A percentile compares a stretch with the other conserved stretches of the same genome.
phyloP scores from a whole-genome alignment of 2,888 invertebrate species.

The Callinectes sapidus region DNA sequence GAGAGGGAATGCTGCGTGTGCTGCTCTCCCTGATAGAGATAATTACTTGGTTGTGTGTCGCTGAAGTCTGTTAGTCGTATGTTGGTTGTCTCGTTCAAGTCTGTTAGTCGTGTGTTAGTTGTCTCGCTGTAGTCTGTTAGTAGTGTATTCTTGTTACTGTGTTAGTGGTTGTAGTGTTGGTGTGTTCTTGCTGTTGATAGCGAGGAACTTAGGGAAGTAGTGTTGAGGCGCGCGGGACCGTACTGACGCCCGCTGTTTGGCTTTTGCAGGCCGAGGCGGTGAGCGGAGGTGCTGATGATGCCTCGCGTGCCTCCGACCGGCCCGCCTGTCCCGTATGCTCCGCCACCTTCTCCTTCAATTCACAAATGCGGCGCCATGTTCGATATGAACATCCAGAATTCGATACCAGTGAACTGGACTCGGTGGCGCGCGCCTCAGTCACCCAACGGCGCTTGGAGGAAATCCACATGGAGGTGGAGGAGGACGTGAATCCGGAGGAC shows the following conservation, averaged over 20 bases:
- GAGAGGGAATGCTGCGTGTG: neutral
- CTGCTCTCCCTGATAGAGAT: neutral
- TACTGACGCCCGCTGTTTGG: constrained; percentile 66
- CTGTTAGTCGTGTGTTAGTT: neutral
- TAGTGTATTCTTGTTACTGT: neutral
- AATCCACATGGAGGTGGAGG: constrained; percentile 53
- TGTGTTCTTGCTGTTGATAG: neutral
- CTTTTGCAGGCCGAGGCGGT: constrained; percentile 65
- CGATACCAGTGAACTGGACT: constrained; percentile 47
- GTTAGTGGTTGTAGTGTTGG: neutral
- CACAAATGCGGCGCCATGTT: constrained; percentile 65
- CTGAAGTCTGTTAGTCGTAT: neutral
- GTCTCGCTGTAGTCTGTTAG: neutral
- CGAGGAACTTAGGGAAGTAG: constrained; percentile 20
- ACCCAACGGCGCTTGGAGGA: constrained; percentile 34
- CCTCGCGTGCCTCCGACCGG: constrained; percentile 34
- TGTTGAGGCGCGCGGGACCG: constrained; percentile 50
- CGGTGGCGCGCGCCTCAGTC: neutral
- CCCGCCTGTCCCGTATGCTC: constrained; percentile 65
- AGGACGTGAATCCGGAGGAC: constrained; percentile 34
- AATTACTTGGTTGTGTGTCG: neutral
- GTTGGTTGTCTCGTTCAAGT: neutral
- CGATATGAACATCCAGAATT: constrained; percentile 62
- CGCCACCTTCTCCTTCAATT: constrained; percentile 54
- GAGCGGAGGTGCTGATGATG: constrained; percentile 55